A percentile compares a stretch with the other conserved stretches of the same genome.
phyloP scores from a whole-genome alignment of 2,113 vertebrate genomes.

The Collichthys lucidus region DNA sequence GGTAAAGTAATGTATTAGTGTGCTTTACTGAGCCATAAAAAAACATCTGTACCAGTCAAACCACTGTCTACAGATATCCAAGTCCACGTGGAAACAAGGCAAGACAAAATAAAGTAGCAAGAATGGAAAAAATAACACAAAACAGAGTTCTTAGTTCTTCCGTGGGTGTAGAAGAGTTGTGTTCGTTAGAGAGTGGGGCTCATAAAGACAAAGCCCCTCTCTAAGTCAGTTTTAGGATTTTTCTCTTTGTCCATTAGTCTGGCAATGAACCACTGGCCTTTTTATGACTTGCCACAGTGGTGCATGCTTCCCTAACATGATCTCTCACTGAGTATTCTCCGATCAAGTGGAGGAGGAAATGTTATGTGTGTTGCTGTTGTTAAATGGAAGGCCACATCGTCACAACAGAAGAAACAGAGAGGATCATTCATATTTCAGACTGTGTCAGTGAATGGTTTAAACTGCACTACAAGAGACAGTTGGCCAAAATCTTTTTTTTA shows the following conservation, averaged over 20 bases:
- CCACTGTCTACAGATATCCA: not conserved
- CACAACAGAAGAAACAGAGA: not conserved
- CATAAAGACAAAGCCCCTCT: conserved; percentile 46
- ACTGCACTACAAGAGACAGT: not conserved
- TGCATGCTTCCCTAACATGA: conserved; percentile 13
- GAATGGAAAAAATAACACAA: not conserved
- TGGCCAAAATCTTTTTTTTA: not conserved
- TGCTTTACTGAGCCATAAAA: not conserved
- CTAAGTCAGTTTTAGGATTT: conserved; percentile 61
- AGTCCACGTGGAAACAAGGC: not conserved
- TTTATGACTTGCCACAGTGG: conserved; percentile 58
- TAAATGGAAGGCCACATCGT: not conserved
- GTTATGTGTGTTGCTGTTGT: not conserved
- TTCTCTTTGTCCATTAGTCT: conserved; percentile 66
- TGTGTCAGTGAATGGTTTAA: not conserved
- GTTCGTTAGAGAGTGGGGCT: conserved; percentile 30
- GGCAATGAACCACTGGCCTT: conserved; percentile 64
- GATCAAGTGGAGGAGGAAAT: not conserved
- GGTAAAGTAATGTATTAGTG: not conserved
- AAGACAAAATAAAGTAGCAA: not conserved
- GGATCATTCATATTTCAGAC: not conserved
- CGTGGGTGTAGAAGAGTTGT: not conserved
- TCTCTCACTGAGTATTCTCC: not conserved
- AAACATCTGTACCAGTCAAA: not conserved
- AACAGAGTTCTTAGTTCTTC: not conserved